phyloP scores from a whole-genome alignment of 2,113 vertebrate genomes.

The Malurus elegans region DNA sequence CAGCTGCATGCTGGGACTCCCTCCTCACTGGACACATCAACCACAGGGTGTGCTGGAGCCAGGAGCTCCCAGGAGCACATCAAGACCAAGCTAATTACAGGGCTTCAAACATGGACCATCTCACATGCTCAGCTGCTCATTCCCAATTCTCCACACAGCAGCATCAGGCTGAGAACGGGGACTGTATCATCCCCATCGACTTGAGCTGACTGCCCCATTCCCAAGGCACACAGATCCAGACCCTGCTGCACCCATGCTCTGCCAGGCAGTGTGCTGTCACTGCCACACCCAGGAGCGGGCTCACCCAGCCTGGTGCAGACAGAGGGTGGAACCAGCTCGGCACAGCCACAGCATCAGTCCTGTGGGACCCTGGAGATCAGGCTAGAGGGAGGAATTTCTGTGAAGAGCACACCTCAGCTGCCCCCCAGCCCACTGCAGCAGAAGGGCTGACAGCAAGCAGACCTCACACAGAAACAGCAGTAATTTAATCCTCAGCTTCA shows the following conservation, averaged over 20 bases:
- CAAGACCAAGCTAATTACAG: background rate
- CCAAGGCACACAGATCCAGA: rapidly evolving
- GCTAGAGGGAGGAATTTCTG: background rate
- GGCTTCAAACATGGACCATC: background rate
- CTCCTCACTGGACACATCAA: background rate
- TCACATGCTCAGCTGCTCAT: background rate
- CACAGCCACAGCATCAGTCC: background rate
- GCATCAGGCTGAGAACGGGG: background rate
- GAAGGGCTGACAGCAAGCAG: background rate
- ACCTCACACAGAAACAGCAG: background rate
- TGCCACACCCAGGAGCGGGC: background rate
- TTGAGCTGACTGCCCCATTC: background rate
- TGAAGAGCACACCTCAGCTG: background rate
- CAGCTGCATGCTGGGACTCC: background rate
- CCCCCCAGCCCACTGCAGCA: background rate
- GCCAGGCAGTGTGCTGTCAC: background rate
- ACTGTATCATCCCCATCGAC: rapidly evolving
- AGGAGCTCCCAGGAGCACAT: background rate
- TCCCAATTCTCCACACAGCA: background rate
- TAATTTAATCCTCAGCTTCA: background rate
- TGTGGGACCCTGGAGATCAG: background rate
- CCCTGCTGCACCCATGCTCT: background rate
- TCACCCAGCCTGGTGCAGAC: background rate
- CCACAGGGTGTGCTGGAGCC: background rate
- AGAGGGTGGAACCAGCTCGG: background rate